Evolutionary conservation across 2,113 vertebrate genomes (phyloP), one percentile per base, ranked within the genome.

Genomic region (Tachuris rubrigastra): DNA sequence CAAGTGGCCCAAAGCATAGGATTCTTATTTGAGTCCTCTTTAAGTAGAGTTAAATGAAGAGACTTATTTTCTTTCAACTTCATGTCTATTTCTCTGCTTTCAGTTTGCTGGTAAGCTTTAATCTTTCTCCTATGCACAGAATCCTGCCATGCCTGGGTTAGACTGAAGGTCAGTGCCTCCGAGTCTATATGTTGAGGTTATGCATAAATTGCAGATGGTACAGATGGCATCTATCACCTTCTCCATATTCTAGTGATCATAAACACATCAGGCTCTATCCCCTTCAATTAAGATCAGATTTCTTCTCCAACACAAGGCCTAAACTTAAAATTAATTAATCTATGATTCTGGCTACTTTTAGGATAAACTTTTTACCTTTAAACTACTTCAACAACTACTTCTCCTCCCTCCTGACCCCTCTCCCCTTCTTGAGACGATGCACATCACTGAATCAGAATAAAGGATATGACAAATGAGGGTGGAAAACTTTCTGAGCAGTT

Each of bases 391-490:
- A 12, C 6, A 46, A 3, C 19, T 77, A 15, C 6, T 35, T 35
- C 41, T 5, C 8, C 3, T 5, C 7, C 41, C 3, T 13, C 41
- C 41, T 41, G 4, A 6, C 37, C 22, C 21, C 21, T 10, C 21
- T 4, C 47, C 12, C 23, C 12, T 24, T 23, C 47, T 24, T 74
- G 8, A 14, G 31, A 31, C 20, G 77, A 30, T 18, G 11, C 6
- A 82, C 5, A 16, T 62, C 28, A 71, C 14, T 23, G 33, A 55
- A 8, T 4, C 15, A 85, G 27, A 89, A 67, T 16, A 15, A 83
- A 14, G 2, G 6, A 14, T 35, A 3, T 55, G 53, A 58, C 3
- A n/a, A 16, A 35, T 1, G 2, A 37, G 28, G 1, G 1, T 27
- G 14, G 16, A 93, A 85, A 47, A 52, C 22, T 35, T 77, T 90